Percentiles rank a stretch among this genome's conserved stretches.
Evolutionary conservation across 2,797 vertebrate genomes (phyloP).

Genomic region (Smutsia temminckii): DNA sequence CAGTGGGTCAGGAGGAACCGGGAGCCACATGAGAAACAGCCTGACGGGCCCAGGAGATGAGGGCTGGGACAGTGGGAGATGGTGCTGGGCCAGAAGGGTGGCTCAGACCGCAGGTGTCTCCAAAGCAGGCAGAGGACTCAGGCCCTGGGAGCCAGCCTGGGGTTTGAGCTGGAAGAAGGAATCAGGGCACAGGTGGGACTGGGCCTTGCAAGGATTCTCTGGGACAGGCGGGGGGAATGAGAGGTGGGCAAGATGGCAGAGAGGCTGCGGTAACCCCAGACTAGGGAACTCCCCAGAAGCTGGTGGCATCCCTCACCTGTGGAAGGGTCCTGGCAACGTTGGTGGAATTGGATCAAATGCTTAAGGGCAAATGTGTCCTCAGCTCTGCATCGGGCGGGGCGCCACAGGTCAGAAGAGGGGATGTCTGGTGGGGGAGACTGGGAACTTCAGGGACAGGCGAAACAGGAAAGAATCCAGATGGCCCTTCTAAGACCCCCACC

Average conservation of each 20-base stretch:
- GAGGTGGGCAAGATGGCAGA: neutral
- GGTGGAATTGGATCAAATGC: neutral
- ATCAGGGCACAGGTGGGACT: neutral
- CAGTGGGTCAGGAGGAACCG: neutral
- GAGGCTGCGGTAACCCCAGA: neutral
- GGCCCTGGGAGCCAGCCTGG: neutral
- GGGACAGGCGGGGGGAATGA: neutral
- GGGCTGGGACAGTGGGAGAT: neutral
- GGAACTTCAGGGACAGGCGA: neutral
- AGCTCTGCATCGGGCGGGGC: neutral
- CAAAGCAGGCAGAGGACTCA: neutral
- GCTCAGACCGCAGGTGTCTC: neutral
- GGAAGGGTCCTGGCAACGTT: neutral
- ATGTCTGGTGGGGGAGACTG: neutral
- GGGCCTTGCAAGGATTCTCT: neutral
- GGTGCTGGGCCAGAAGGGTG: no score
- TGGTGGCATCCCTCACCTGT: neutral
- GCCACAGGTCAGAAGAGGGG: neutral
- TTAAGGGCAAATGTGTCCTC: neutral
- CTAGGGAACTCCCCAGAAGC: neutral
- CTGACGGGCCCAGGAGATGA: neutral
- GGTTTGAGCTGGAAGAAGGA: neutral
- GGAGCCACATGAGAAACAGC: no score
- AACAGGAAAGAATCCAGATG: neutral
- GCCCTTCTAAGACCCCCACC: neutral